Evolutionary conservation across 2,113 vertebrate species (phyloP), one percentile per base, ranked within the genome.

Genomic region (Serilophus lunatus): DNA sequence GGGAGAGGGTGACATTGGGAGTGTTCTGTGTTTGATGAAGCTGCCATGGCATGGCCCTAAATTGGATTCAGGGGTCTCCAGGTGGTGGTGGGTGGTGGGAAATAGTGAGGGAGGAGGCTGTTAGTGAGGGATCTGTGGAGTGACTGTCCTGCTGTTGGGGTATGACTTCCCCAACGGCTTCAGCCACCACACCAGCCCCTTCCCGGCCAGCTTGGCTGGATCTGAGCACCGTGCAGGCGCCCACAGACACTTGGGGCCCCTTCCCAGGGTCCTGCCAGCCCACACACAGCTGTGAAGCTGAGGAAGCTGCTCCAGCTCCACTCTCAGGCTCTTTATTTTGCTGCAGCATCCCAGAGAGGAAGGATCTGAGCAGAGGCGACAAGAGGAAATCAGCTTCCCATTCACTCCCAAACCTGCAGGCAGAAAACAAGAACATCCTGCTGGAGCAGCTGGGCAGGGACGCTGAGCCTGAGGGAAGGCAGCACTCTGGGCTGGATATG

Each of bases 61-160:
- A 36, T 33, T 33, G 14, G 4, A 25, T 23, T 56, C n/a, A 8
- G 64, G 31, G 2, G 10, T 61, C 44, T 26, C 24, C 1, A 3
- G 90, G 18, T 76, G 53, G 65, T 26, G 71, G 12, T 12, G 13
- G 17, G 26, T 23, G 24, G 25, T 25, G 47, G 63, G 36, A 78
- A 49, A 44, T 11, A 12, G 20, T 13, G 29, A 50, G 6, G 9
- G 33, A n/a, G 35, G 42, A 59, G 17, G 28, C 7, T 40, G 60
- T 42, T 60, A 35, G 18, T 1, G 7, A 19, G 50, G 60, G 13
- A 7, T 33, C 53, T 61, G 20, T 7, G 54, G 63, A 23, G 60
- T 45, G 19, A 10, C 24, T 64, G 25, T 50, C 44, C 35, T 1
- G 0, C 38, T 53, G 31, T 4, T 0, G 0, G 47, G 38, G 44